Conservation (phyloP, 2,113 vertebrate species). For the Actinemys pallida region DNA sequence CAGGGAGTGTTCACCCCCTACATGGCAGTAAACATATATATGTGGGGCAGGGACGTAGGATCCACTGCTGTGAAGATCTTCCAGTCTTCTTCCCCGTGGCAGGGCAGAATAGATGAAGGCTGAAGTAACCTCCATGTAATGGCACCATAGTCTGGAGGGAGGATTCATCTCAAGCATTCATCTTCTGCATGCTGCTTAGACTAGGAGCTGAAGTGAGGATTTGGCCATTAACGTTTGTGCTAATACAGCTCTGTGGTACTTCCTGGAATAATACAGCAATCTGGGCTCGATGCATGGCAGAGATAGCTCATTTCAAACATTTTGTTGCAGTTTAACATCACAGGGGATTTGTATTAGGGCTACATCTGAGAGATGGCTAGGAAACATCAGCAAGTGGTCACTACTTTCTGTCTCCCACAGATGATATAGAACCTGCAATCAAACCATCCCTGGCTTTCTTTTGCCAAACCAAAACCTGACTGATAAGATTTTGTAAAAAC, state of each 20-base stretch:
- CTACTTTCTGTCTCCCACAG: constrained; percentile 8
- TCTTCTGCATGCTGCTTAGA: constrained; percentile 4
- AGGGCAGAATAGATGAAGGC: rapidly evolving
- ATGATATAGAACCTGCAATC: neutral
- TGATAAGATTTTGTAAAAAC: neutral
- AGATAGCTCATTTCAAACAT: neutral
- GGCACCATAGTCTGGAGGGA: neutral
- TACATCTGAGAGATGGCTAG: constrained; percentile 49
- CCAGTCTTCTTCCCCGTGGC: rapidly evolving
- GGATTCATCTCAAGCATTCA: neutral
- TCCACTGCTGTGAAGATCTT: neutral
- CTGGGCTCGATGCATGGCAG: constrained; percentile 63
- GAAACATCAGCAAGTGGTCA: constrained; percentile 35
- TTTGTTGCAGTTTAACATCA: constrained; percentile 52
- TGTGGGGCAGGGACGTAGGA: neutral
- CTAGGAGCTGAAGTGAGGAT: neutral
- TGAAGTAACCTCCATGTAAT: neutral
- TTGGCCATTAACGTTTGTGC: neutral
- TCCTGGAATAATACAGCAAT: constrained; percentile 28
- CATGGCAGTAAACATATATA: neutral
- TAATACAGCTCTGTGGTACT: neutral
- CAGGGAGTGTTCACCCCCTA: neutral
- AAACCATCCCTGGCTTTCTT: constrained; percentile 1
- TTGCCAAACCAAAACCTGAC: neutral
- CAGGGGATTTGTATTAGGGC: constrained; percentile 62